These are phyloP conservation scores for Melieria omissa DNA, from an alignment of 2,888 invertebrate species.

Conservation along the genomic window DNA sequence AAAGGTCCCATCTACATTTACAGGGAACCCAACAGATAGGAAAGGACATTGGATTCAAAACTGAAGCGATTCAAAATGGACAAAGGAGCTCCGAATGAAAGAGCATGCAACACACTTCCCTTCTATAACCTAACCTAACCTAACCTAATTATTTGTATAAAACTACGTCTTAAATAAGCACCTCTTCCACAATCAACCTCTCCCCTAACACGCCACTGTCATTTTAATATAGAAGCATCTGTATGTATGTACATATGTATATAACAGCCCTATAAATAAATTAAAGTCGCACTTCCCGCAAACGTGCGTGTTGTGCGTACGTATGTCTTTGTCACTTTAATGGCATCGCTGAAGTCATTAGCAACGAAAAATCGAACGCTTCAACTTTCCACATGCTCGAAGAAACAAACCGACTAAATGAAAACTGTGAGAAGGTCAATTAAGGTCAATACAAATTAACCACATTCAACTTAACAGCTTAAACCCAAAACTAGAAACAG, in stretches of 20 bases:
- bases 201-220: background rate
- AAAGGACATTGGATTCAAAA: too few species aligned
- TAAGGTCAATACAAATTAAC: background rate
- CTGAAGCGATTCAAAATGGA: too few species aligned
- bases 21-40: too few species aligned
- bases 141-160: too few species aligned
- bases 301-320: too few species aligned
- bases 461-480: background rate
- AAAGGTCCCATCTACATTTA: too few species aligned
- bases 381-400: background rate
- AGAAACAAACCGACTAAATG: background rate
- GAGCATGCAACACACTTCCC: too few species aligned
- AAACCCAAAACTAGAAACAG: background rate
- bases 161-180: background rate
- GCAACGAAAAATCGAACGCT: too few species aligned
- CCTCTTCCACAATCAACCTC: background rate
- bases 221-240: conserved; percentile 1
- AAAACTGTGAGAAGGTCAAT: background rate
- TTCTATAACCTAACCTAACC: too few species aligned
- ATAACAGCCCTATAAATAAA: background rate
- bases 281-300: background rate
- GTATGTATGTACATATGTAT: background rate
- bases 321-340: too few species aligned
- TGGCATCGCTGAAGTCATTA: too few species aligned
- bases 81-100: too few species aligned